These are phyloP conservation scores for Zaprionus capensis DNA, from an alignment of 1,140 invertebrate species.

Conservation along the genomic window DNA sequence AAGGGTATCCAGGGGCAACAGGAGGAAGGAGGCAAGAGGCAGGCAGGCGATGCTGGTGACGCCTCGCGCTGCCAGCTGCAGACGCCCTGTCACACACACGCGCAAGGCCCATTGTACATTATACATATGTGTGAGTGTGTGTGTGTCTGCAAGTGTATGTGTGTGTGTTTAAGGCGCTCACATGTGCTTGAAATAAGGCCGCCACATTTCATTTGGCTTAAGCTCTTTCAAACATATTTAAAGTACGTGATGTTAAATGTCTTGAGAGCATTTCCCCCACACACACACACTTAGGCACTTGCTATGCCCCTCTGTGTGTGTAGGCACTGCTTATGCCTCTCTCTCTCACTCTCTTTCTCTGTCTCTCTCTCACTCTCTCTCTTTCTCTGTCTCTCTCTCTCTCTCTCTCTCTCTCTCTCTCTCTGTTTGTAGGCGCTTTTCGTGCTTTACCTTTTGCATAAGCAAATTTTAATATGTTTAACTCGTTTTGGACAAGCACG, in stretches of 20 bases:
- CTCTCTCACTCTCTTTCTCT: too few relatives aligned
- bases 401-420: too few relatives aligned
- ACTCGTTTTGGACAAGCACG: slow-evolving; percentile 58
- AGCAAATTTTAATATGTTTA: slow-evolving; percentile 82
- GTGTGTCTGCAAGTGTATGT: not conserved
- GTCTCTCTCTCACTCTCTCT: too few relatives aligned
- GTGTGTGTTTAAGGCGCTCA: slow-evolving; percentile 29
- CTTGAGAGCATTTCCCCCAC: slow-evolving; percentile 56
- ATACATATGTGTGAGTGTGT: not conserved
- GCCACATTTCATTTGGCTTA: slow-evolving; percentile 69
- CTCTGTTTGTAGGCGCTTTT: slow-evolving; percentile 8
- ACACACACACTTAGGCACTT: slow-evolving; percentile 24
- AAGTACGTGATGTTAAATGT: slow-evolving; percentile 77
- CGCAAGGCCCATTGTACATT: slow-evolving; percentile 22
- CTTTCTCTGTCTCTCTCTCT: too few relatives aligned
- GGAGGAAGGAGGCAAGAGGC: not conserved
- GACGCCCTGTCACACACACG: slow-evolving; percentile 39
- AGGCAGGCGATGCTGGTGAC: not conserved
- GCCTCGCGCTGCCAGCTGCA: slow-evolving; percentile 35
- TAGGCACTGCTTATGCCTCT: not conserved
- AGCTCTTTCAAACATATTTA: slow-evolving; percentile 80
- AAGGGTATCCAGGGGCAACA: not conserved
- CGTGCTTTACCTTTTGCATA: slow-evolving; percentile 59
- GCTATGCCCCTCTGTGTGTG: not conserved
- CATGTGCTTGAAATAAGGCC: slow-evolving; percentile 22